Evolutionary conservation across 2,797 vertebrate genomes (phyloP).

Genomic region (Peromyscus eremicus): DNA sequence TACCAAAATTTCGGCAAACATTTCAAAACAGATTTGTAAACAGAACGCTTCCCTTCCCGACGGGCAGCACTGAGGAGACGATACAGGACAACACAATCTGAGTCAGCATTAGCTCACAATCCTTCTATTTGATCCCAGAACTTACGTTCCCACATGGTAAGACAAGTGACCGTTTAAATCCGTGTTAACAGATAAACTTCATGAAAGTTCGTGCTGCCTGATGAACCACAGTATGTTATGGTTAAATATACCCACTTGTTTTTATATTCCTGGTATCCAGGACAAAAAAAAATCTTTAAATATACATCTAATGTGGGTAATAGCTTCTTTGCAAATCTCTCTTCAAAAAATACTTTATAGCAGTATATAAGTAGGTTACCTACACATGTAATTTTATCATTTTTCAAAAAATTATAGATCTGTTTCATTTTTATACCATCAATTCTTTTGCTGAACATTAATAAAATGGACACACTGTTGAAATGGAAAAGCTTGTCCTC

Average conservation of each 20-base stretch:
- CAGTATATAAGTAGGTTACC: conserved; percentile 89
- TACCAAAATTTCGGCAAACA: conserved; percentile 92
- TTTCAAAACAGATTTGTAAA: conserved; percentile 93
- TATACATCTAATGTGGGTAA: conserved; percentile 90
- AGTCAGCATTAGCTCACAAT: conserved; percentile 84
- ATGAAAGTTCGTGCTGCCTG: neutral
- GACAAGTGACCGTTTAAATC: conserved; percentile 83
- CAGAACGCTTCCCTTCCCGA: conserved; percentile 92
- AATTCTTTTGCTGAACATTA: conserved; percentile 84
- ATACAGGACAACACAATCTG: conserved; percentile 86
- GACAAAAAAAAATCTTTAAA: conserved; percentile 89
- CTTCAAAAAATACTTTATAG: conserved; percentile 89
- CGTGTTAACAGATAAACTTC: neutral
- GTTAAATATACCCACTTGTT: conserved; percentile 89
- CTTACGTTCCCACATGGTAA: conserved; percentile 87
- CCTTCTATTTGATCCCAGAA: conserved; percentile 86
- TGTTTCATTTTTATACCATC: conserved; percentile 83
- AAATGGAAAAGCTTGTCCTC: conserved; percentile 87
- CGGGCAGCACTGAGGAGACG: conserved; percentile 87
- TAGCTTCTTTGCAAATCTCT: conserved; percentile 88
- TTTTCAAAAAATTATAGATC: conserved; percentile 86
- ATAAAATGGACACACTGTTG: conserved; percentile 88
- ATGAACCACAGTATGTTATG: conserved; percentile 88
- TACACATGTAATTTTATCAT: conserved; percentile 87
- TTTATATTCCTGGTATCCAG: conserved; percentile 88